Evolutionary conservation across 92 coral and sea anemone genomes (phyloP).

Genomic region (Bergia sp.): DNA sequence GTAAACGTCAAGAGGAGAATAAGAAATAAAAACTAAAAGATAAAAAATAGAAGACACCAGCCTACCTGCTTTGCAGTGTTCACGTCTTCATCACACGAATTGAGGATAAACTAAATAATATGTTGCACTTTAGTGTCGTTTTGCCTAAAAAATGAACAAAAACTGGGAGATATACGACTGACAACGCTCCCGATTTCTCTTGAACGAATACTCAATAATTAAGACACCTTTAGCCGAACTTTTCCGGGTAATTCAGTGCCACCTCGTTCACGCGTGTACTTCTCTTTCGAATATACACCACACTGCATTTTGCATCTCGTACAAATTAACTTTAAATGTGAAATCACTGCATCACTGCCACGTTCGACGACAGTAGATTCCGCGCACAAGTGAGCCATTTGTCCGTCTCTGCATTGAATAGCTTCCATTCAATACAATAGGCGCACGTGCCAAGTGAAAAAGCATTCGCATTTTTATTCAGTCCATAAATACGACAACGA

Average conservation of each 20-base stretch:
- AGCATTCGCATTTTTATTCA: not conserved
- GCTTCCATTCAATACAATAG: not conserved
- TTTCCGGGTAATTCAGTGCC: not conserved
- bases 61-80: not conserved
- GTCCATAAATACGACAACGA: not conserved
- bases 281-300: not conserved
- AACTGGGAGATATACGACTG: not conserved
- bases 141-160: not conserved
- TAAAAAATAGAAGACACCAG: not conserved
- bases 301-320: not conserved
- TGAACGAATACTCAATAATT: not conserved
- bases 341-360: not conserved
- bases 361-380: not conserved
- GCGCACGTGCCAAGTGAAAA: conserved; percentile 4
- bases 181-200: not conserved
- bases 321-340: too few relatives aligned
- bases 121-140: too few relatives aligned
- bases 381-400: not conserved
- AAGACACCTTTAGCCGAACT: too few relatives aligned
- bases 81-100: not conserved
- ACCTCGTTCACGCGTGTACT: not conserved
- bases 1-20: not conserved
- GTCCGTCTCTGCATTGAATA: not conserved
- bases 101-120: not conserved
- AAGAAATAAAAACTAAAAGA: too few relatives aligned